Evolutionary conservation across 2,797 vertebrate species (phyloP), one percentile per base, ranked within the genome.

Genomic region (Threskiornis aethiopicus): DNA sequence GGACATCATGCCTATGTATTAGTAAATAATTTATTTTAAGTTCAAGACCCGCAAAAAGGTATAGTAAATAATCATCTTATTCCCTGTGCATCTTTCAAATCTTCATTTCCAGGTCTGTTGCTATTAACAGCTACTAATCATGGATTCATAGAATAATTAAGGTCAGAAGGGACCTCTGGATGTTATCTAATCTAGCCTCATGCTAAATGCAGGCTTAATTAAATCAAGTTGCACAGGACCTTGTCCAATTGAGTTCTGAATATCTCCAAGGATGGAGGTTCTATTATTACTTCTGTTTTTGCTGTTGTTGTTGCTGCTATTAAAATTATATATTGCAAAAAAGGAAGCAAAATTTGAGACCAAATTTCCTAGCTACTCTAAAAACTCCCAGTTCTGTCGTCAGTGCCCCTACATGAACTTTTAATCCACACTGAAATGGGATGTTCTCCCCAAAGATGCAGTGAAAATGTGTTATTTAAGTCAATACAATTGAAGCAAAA

Each of bases 141-240:
- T 52, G 21, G 29, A 94, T 93, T 91, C 76, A 90, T 35, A 93
- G 79, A 92, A 77, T 88, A 94, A 96, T 91, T 94, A 90, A 93
- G 47, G 71, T 95, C 91, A 90, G 85, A 81, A 87, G 57, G 57
- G 91, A 93, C 31, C 49, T 90, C 76, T 81, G 47, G 28, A 66
- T 83, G 28, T 77, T 93, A 75, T 61, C 69, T 90, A 85, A 67
- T 64, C 42, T 66, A 94, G 8, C 25, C 41, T 83, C 37, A 37
- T 93, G 69, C 20, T 80, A 95, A 89, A 71, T 75, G 15, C 22
- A 81, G 26, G 15, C 22, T 93, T 88, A 84, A 90, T 95, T 94
- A 90, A 89, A 88, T 67, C 25, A 91, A 16, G 13, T 73, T 83
- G 16, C 26, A 25, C 37, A 71, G 57, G 41, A 52, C 35, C 39